Evolutionary conservation across 1,140 invertebrate species (phyloP).

Genomic region (Cecropterus lyciades): DNA sequence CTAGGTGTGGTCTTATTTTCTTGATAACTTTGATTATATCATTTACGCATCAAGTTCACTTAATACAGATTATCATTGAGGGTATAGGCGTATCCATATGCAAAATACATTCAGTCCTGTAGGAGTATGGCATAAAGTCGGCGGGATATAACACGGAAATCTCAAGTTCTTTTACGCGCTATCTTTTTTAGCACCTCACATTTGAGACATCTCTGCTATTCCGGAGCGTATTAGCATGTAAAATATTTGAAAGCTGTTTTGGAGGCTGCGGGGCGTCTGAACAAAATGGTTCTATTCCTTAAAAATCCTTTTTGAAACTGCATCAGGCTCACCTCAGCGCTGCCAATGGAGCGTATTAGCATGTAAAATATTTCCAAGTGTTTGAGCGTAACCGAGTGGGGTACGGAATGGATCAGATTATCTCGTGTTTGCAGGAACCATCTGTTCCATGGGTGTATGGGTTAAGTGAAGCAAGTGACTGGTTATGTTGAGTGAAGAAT

Average conservation of each 20-base stretch:
- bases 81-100: no score
- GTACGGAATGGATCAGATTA: constrained; percentile 15
- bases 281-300: constrained; percentile 26
- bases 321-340: constrained; percentile 20
- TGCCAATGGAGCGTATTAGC: constrained; percentile 27
- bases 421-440: constrained; percentile 27
- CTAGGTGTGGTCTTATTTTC: no score
- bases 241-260: constrained; percentile 56
- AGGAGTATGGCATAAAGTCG: no score
- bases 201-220: not conserved
- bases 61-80: no score
- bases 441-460: not conserved
- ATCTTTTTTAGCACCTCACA: not conserved
- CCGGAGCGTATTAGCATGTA: constrained; percentile 28
- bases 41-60: no score
- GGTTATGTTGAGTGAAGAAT: no score
- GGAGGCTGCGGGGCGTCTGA: constrained; percentile 21
- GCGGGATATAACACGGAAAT: no score
- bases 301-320: constrained; percentile 24
- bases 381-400: not conserved
- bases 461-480: no score
- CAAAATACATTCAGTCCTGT: no score
- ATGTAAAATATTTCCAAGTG: constrained; percentile 42
- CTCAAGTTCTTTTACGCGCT: no score
- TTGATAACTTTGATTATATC: no score